phyloP scores from a whole-genome alignment of 1,140 invertebrate species.

The Drosophila neocordata region DNA sequence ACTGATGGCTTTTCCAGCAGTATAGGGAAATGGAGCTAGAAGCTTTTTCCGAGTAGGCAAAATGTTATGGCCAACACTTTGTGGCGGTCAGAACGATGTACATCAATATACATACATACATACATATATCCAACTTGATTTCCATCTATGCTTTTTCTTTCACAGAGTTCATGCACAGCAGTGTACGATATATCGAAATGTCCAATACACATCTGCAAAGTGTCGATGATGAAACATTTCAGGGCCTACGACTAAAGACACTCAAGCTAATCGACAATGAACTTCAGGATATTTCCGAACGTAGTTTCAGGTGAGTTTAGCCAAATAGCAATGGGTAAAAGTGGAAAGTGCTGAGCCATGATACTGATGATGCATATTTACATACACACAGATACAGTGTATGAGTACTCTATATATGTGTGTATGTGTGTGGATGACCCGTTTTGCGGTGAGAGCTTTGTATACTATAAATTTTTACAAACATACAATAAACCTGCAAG shows the following conservation, averaged over 20 bases:
- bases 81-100: constrained; percentile 11
- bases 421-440: constrained; percentile 58
- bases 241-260: constrained; percentile 83
- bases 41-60: background rate
- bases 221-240: constrained; percentile 83
- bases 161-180: constrained; percentile 83
- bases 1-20: constrained; percentile 42
- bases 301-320: constrained; percentile 80
- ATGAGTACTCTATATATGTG: no score
- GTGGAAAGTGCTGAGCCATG: constrained; percentile 50
- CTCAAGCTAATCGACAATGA: constrained; percentile 85
- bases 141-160: constrained; percentile 21
- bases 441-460: constrained; percentile 50
- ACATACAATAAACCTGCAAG: constrained; percentile 69
- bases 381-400: no score
- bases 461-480: constrained; percentile 49
- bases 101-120: no score
- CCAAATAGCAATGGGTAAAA: background rate
- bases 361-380: constrained; percentile 49
- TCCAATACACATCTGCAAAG: constrained; percentile 84
- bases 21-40: background rate
- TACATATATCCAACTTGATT: constrained; percentile 10
- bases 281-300: constrained; percentile 83
- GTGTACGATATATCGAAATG: constrained; percentile 84
- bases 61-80: constrained; percentile 12